These are phyloP conservation scores for Sarcoramphus papa DNA, from an alignment of 2,797 vertebrate genomes.

Conservation along the genomic window DNA sequence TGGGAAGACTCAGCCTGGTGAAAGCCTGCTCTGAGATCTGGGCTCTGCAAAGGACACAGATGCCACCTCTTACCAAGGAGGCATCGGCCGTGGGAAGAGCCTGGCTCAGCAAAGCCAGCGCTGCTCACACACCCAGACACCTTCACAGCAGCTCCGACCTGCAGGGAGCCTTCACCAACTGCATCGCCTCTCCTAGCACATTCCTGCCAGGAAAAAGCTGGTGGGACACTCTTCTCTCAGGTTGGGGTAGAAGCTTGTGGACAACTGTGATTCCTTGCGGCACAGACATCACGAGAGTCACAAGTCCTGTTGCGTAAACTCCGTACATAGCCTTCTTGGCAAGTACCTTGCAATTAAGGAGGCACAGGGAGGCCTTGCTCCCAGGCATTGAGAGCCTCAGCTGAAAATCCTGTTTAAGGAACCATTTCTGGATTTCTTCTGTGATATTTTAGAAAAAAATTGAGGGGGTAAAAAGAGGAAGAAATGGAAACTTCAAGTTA, in stretches of 20 bases:
- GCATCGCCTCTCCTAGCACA: neutral
- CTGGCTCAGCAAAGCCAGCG: neutral
- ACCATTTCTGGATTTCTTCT: neutral
- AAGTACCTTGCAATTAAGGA: neutral
- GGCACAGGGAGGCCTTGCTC: neutral
- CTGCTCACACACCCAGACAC: neutral
- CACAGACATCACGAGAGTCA: neutral
- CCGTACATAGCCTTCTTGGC: neutral
- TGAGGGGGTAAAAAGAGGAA: neutral
- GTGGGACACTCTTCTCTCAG: neutral
- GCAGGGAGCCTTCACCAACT: neutral
- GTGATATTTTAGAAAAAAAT: neutral
- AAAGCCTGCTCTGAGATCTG: neutral
- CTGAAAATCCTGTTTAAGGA: neutral
- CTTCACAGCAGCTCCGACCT: neutral
- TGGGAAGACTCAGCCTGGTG: neutral
- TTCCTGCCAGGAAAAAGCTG: neutral
- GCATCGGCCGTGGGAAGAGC: neutral
- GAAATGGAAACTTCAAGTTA: neutral
- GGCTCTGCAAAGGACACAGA: neutral
- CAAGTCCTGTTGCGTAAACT: accelerated
- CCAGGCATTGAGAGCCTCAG: neutral
- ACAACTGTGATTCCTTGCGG: neutral
- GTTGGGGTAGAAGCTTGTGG: neutral
- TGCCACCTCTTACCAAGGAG: neutral